phyloP scores from a whole-genome alignment of 1,140 invertebrate genomes.

The Neomicropteryx cornuta region DNA sequence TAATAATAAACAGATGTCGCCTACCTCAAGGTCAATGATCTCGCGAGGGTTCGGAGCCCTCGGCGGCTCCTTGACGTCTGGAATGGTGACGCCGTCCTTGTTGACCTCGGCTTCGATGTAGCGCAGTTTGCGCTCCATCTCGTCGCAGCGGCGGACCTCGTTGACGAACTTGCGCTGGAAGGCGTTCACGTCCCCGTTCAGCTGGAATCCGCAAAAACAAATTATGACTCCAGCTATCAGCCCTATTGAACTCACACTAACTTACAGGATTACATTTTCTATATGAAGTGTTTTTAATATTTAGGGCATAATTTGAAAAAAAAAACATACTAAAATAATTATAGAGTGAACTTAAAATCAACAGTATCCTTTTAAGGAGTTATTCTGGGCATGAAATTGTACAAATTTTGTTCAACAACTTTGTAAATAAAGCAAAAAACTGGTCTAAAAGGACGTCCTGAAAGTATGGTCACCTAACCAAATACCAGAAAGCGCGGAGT shows the following conservation, averaged over 20 bases:
- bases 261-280: neutral
- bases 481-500: too few species aligned
- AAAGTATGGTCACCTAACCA: too few species aligned
- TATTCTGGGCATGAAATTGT: too few species aligned
- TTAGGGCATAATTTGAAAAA: neutral
- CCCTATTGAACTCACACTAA: neutral
- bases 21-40: slow-evolving; percentile 91
- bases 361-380: too few species aligned
- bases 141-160: slow-evolving; percentile 84
- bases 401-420: too few species aligned
- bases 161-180: slow-evolving; percentile 88
- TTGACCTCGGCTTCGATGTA: slow-evolving; percentile 94
- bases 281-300: neutral
- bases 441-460: too few species aligned
- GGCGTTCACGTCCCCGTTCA: slow-evolving; percentile 73
- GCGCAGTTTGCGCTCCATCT: slow-evolving; percentile 85
- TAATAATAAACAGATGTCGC: too few species aligned
- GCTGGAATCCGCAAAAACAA: slow-evolving; percentile 39
- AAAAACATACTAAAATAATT: too few species aligned
- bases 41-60: slow-evolving; percentile 90
- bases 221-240: slow-evolving; percentile 1
- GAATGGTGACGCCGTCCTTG: slow-evolving; percentile 76
- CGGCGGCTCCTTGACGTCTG: slow-evolving; percentile 75
- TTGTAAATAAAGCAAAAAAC: too few species aligned
- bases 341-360: too few species aligned